These are phyloP conservation scores for Leptodactylus fallax DNA, from an alignment of 2,797 vertebrate species.

Conservation along the genomic window DNA sequence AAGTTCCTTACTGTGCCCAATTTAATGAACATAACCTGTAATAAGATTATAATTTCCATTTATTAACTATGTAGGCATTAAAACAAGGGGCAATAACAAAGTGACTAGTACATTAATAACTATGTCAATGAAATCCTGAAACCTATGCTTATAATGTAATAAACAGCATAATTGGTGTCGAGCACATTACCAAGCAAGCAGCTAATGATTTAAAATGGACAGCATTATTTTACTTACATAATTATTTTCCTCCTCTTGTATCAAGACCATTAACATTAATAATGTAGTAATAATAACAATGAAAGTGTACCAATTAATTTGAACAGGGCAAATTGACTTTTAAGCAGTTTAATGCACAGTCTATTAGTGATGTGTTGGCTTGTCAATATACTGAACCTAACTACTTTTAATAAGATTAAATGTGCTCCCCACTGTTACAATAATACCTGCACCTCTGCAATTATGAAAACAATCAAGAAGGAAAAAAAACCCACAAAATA, in stretches of 20 bases:
- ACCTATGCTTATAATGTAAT: constrained; percentile 29
- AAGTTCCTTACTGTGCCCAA: constrained; percentile 23
- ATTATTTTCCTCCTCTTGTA: constrained; percentile 53
- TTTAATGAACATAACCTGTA: constrained; percentile 14
- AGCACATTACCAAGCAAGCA: constrained; percentile 35
- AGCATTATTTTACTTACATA: constrained; percentile 55
- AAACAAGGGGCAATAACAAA: constrained; percentile 24
- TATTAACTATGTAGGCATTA: constrained; percentile 14
- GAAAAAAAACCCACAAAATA: not conserved
- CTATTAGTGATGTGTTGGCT: constrained; percentile 26
- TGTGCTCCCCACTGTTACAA: constrained; percentile 52
- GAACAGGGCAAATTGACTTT: constrained; percentile 59
- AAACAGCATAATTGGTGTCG: constrained; percentile 51
- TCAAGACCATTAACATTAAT: constrained; percentile 58
- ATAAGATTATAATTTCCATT: not conserved
- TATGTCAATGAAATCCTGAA: constrained; percentile 34
- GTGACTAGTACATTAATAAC: constrained; percentile 34
- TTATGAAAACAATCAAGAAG: constrained; percentile 28
- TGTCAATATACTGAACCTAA: constrained; percentile 45
- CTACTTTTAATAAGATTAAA: constrained; percentile 53
- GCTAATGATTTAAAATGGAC: constrained; percentile 45
- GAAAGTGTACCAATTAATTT: constrained; percentile 59
- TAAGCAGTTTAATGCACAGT: constrained; percentile 51
- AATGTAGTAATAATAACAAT: constrained; percentile 56
- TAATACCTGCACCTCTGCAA: constrained; percentile 44